phyloP scores from a whole-genome alignment of 1,140 invertebrate species.

The Sipha flava region DNA sequence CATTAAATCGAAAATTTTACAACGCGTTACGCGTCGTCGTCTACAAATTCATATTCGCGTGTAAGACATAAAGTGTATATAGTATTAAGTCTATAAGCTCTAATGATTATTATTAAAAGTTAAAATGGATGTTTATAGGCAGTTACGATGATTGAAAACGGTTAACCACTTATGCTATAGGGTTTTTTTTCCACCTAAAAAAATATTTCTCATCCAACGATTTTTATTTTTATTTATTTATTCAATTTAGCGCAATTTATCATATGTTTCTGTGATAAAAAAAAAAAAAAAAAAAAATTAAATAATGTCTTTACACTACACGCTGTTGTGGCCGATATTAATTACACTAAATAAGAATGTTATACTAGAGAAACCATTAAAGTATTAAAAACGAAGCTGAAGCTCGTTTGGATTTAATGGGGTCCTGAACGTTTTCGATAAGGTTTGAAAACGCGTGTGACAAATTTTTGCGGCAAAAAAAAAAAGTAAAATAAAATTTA shows the following conservation, averaged over 20 bases:
- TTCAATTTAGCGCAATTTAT: too few species aligned
- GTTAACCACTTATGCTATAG: neutral
- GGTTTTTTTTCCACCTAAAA: neutral
- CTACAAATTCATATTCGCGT: neutral
- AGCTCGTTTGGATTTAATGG: neutral
- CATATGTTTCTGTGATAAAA: too few species aligned
- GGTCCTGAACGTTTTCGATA: neutral
- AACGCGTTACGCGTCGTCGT: neutral
- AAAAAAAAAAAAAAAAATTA: too few species aligned
- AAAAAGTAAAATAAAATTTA: neutral
- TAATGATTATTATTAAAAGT: too few species aligned
- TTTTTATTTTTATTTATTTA: too few species aligned
- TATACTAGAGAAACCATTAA: neutral
- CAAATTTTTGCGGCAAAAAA: neutral
- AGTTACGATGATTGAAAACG: neutral
- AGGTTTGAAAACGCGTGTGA: neutral
- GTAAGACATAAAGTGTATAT: neutral
- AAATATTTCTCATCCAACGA: neutral
- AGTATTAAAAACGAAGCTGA: neutral
- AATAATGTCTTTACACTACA: too few species aligned
- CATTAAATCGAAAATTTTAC: neutral
- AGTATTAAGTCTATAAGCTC: too few species aligned
- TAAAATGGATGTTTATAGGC: neutral
- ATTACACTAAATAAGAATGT: too few species aligned
- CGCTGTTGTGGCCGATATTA: too few species aligned